Evolutionary conservation across 2,888 invertebrate species (phyloP), one percentile per base, ranked within the genome.

Genomic region (Tetanocera ferruginea): DNA sequence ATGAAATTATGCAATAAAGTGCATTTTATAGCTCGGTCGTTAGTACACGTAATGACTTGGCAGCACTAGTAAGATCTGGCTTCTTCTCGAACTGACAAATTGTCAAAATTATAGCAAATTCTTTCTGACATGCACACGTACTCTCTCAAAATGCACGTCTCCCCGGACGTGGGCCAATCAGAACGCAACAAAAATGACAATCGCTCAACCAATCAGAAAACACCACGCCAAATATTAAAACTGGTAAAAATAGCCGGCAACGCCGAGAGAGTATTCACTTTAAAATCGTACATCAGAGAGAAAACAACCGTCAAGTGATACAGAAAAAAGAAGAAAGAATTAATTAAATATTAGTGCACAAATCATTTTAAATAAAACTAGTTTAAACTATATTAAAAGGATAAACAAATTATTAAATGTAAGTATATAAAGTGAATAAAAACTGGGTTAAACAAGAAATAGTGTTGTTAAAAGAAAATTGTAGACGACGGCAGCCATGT

Each of bases 161-260:
- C 79, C 80, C 79, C 74, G 72, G 82, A 86, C 86, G 86, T 87
- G 85, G 85, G 83, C 87, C 87, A 87, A 87, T 87, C 84, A 82
- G 62, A 84, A 77, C 74, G n/a, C 52, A 80, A 78, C 83, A 82
- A 82, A 84, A 82, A 62, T 86, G 83, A 82, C 82, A 83, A 69
- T 72, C 60, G 19, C 8, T 64, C 31, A 62, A 78, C 87, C 87
- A 86, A 88, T 86, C 81, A 83, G 76, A 84, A 77, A 66, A 72
- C 52, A 80, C 82, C 83, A 87, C 87, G 87, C 83, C 82, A 81
- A 78, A 69, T 83, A 82, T 83, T 80, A 77, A 81, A 82, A 80
- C 80, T 78, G 78, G 83, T 84, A 87, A 88, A 88, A 89, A 87
- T 87, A 86, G 85, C 86, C 85, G 82, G 84, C 81, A 80, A 83